Conservation (phyloP, 2,113 vertebrate genomes). For the Oxygymnocypris stewartii region DNA sequence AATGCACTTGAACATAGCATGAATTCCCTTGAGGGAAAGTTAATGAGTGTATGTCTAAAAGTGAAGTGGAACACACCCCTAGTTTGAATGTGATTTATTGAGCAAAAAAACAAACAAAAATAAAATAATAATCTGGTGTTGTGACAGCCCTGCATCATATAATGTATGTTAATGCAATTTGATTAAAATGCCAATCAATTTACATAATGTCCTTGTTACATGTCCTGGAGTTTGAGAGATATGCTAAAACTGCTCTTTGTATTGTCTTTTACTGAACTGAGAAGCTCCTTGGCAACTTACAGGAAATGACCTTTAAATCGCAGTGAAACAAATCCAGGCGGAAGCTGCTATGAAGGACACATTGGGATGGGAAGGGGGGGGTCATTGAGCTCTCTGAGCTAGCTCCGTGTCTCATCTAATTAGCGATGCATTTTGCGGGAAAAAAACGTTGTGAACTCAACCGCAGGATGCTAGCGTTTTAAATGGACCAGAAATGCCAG, state of each 20-base stretch:
- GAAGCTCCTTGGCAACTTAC: conserved; percentile 3
- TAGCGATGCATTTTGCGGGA: conserved; percentile 75
- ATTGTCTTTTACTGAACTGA: conserved; percentile 3
- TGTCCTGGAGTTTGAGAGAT: conserved; percentile 22
- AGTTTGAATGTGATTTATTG: neutral
- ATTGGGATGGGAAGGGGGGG: conserved; percentile 62
- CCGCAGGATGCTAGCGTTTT: conserved; percentile 31
- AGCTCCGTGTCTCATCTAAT: conserved; percentile 74
- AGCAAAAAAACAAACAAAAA: neutral
- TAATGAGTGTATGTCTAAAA: no score
- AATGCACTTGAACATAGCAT: no score
- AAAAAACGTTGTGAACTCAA: conserved; percentile 62
- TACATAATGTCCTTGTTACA: conserved; percentile 18
- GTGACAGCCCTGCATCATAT: conserved; percentile 1
- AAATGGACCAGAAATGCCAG: conserved; percentile 38
- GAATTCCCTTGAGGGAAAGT: no score
- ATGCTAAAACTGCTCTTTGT: conserved; percentile 11
- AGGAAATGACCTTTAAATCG: conserved; percentile 47
- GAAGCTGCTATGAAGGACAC: conserved; percentile 66
- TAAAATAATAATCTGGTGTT: neutral
- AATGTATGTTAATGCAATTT: neutral
- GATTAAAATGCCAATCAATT: neutral
- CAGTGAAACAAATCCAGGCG: conserved; percentile 45
- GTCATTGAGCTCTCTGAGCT: conserved; percentile 54
- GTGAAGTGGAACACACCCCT: neutral